phyloP scores from a whole-genome alignment of 2,113 vertebrate genomes.

The Psettodes erumei region DNA sequence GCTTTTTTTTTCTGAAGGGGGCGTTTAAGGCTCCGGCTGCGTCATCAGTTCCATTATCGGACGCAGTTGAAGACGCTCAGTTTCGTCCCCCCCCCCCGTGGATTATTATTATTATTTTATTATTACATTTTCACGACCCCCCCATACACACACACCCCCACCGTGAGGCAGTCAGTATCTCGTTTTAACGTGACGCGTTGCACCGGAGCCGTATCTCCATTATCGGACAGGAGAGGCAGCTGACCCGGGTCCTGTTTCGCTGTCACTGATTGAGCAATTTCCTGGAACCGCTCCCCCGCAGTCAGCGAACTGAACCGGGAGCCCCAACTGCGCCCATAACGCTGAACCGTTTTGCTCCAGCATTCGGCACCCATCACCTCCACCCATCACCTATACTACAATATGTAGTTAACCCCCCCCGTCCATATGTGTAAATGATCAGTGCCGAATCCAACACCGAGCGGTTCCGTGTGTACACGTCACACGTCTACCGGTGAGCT shows the following conservation, averaged over 20 bases:
- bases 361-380: not conserved
- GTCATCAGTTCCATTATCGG: constrained; percentile 58
- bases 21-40: constrained; percentile 19
- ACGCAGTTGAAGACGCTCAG: not conserved
- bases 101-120: too few relatives aligned
- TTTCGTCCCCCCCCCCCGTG: accelerated
- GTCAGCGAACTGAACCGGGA: not conserved
- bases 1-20: not conserved
- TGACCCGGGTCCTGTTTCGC: not conserved
- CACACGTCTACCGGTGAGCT: too few relatives aligned
- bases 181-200: too few relatives aligned
- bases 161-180: not conserved
- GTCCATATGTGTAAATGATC: not conserved
- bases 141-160: too few relatives aligned
- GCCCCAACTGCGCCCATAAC: too few relatives aligned
- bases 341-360: not conserved
- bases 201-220: not conserved
- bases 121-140: too few relatives aligned
- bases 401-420: too few relatives aligned
- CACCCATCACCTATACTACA: not conserved
- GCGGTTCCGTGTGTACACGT: too few relatives aligned
- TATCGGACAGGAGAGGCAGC: constrained; percentile 8
- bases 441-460: not conserved
- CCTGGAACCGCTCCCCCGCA: constrained; percentile 7
- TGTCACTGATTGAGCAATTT: constrained; percentile 59